phyloP scores from a whole-genome alignment of 2,113 vertebrate species.

The Gila orcuttii region DNA sequence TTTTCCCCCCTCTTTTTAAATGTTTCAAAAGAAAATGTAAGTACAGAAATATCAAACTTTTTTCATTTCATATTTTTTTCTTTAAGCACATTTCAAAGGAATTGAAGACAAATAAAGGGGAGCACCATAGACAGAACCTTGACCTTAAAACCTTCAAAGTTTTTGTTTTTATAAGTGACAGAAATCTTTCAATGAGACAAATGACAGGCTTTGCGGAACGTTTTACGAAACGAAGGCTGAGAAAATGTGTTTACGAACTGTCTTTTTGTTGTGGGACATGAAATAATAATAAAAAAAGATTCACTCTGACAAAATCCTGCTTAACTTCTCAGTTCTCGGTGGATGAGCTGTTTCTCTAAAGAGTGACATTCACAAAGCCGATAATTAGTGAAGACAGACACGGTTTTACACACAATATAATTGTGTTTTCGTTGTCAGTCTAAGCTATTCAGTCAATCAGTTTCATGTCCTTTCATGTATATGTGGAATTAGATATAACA shows the following conservation, averaged over 20 bases:
- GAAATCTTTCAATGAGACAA: conserved; percentile 60
- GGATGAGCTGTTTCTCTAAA: conserved; percentile 57
- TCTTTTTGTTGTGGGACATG: conserved; percentile 50
- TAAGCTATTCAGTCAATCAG: conserved; percentile 54
- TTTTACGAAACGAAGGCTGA: conserved; percentile 53
- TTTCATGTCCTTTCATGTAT: conserved; percentile 54
- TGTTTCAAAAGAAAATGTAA: background rate
- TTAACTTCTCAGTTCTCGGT: conserved; percentile 46
- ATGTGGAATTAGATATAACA: conserved; percentile 56
- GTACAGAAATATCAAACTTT: background rate
- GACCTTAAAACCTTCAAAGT: conserved; percentile 48
- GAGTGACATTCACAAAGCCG: conserved; percentile 54
- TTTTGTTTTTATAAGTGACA: conserved; percentile 46
- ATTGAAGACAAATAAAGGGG: conserved; percentile 35
- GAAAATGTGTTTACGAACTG: conserved; percentile 52
- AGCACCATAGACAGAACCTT: conserved; percentile 45
- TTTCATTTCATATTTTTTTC: background rate
- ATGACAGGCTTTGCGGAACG: conserved; percentile 49
- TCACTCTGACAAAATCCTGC: conserved; percentile 49
- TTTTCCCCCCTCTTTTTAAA: background rate
- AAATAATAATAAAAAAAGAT: conserved; percentile 45
- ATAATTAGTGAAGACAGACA: conserved; percentile 64
- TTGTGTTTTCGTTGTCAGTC: conserved; percentile 56
- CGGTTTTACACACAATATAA: conserved; percentile 53
- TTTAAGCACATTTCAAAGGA: background rate